Conservation (phyloP, 2,113 vertebrate genomes). For the Spilogale gracilis region DNA sequence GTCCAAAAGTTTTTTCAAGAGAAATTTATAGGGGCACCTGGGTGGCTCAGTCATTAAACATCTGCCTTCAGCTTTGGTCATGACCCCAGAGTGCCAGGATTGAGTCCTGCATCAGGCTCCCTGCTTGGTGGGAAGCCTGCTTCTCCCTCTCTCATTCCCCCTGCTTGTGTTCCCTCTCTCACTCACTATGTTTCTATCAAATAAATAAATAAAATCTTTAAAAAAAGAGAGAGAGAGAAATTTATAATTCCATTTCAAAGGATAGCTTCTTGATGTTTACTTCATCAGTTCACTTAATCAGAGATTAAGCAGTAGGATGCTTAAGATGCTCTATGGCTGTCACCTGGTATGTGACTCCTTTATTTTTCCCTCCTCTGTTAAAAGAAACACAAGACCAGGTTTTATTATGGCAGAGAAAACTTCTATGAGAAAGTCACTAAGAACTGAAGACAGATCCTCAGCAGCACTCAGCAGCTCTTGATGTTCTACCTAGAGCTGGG, state of each 20-base stretch:
- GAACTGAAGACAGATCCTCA: neutral
- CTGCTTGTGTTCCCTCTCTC: too few relatives aligned
- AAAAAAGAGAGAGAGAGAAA: slow-evolving; percentile 7
- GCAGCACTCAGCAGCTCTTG: neutral
- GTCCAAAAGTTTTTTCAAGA: slow-evolving; percentile 11
- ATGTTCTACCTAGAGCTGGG: neutral
- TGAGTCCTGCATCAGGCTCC: too few relatives aligned
- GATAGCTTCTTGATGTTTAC: slow-evolving; percentile 3
- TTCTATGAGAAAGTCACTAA: neutral
- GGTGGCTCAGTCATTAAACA: too few relatives aligned
- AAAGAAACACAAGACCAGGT: neutral
- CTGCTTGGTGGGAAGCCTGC: too few relatives aligned
- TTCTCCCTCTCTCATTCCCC: too few relatives aligned
- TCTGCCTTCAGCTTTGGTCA: too few relatives aligned
- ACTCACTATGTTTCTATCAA: too few relatives aligned
- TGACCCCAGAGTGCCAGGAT: too few relatives aligned
- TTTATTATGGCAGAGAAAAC: neutral
- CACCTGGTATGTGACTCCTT: neutral
- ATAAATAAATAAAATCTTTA: too few relatives aligned
- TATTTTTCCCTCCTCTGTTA: neutral
- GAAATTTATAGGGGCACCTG: slow-evolving; percentile 19
- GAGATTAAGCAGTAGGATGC: neutral
- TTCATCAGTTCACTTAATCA: neutral
- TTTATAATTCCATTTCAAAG: slow-evolving; percentile 48
- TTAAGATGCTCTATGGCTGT: neutral